Evolutionary conservation across 2,888 invertebrate species (phyloP).

Genomic region (Polyommatus icarus): DNA sequence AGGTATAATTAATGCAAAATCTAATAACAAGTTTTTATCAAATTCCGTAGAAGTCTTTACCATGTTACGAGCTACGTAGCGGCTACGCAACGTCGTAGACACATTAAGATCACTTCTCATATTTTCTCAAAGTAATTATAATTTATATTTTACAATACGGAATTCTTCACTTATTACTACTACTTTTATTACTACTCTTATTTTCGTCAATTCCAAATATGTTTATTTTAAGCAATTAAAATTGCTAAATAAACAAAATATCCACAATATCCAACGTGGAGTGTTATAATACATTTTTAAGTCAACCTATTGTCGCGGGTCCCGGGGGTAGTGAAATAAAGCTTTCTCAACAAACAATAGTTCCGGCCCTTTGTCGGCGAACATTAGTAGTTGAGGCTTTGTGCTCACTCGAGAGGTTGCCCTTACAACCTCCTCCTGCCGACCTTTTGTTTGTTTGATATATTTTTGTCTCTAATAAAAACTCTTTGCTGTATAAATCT

Average conservation of each 20-base stretch:
- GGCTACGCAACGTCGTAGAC: neutral
- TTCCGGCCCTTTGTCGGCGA: conserved; percentile 80
- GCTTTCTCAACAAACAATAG: conserved; percentile 80
- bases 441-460: conserved; percentile 66
- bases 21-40: no score
- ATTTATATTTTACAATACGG: no score
- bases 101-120: no score
- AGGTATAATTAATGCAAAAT: no score
- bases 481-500: conserved; percentile 41
- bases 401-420: conserved; percentile 59
- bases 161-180: no score
- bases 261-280: conserved; percentile 56
- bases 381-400: conserved; percentile 78
- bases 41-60: neutral
- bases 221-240: neutral
- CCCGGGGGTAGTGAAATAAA: conserved; percentile 77
- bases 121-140: no score
- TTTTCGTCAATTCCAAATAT: no score
- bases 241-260: neutral
- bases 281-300: conserved; percentile 76
- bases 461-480: conserved; percentile 57
- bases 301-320: conserved; percentile 76
- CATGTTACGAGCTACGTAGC: neutral
- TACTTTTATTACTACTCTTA: no score
- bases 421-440: conserved; percentile 50